Base-by-base conservation (phyloP, 64 coral and sea anemone genomes). In the Stichodactyla mertensii region DNA sequence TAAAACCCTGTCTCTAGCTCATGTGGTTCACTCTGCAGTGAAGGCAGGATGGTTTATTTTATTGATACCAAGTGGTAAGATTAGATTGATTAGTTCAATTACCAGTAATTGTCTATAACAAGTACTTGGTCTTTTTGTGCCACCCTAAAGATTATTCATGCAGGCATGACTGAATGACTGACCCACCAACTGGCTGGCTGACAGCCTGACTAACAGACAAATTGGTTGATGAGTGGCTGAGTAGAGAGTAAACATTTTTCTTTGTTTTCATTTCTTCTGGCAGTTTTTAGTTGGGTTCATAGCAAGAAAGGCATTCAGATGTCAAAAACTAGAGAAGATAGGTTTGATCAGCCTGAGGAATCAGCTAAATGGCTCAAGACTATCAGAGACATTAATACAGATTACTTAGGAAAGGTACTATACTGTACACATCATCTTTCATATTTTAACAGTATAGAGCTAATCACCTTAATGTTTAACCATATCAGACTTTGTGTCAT, bases 271-370 rank as follows among this genome's bases (percentile, higher is more conserved):
- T 13, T 57, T 87, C 6, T 78, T 9, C 55, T 87, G 80, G n/a
- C 78, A 95, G 93, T 95, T 23, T 95, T 95, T 58, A 92, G 91
- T 87, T 95, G 94, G 94, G 91, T 92, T 4, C 94, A 95, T 84
- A 88, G 88, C 55, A 83, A 89, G 85, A 87, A 80, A 45, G 83
- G 83, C 15, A 36, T 95, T 20, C 94, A 90, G 52, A 87, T 95
- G 67, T 95, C 94, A 20, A 86, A 83, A 53, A 86, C 79, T 51
- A 77, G 61, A 45, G 84, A 55, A 61, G 88, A 86, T 20, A 87
- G 94, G 54, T 95, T 95, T 95, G 94, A 95, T 19, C 94, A 95
- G 62, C 87, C 81, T 36, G 79, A 97, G 57, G 82, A 87, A 13
- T 78, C 91, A 18, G 74, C 88, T 71, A 55, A 56, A 12, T 92